Percentiles rank a stretch among this genome's conserved stretches.
These are phyloP conservation scores for Otus sunia DNA, from an alignment of 2,113 vertebrate species.

Conservation along the genomic window DNA sequence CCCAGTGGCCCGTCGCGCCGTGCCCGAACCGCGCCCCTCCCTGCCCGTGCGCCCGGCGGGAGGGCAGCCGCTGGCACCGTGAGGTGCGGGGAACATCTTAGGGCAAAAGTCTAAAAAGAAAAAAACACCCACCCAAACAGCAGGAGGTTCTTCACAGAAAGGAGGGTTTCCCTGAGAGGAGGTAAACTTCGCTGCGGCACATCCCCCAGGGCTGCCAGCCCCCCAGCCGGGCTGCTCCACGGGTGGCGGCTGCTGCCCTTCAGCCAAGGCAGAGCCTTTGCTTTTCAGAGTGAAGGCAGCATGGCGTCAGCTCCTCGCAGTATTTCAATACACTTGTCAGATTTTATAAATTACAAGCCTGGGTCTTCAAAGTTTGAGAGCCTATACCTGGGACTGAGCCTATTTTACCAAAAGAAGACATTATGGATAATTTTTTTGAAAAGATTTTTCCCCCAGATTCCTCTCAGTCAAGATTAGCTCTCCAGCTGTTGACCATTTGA, in stretches of 20 bases:
- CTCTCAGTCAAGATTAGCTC: background rate
- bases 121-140: no score
- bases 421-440: background rate
- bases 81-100: no score
- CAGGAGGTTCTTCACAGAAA: background rate
- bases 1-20: background rate
- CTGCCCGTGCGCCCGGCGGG: background rate
- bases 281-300: background rate
- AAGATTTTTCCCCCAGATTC: background rate
- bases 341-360: background rate
- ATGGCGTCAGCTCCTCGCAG: background rate
- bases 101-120: background rate
- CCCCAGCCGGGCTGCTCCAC: rapidly evolving
- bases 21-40: rapidly evolving
- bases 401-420: background rate
- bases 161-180: background rate
- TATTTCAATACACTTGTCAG: background rate
- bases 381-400: background rate
- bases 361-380: background rate
- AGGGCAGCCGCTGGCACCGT: no score
- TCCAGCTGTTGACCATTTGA: background rate
- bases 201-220: background rate
- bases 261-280: background rate
- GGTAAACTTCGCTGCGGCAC: background rate
- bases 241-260: rapidly evolving